These are phyloP conservation scores for Volucella zonaria DNA, from an alignment of 2,888 invertebrate genomes.

Conservation along the genomic window DNA sequence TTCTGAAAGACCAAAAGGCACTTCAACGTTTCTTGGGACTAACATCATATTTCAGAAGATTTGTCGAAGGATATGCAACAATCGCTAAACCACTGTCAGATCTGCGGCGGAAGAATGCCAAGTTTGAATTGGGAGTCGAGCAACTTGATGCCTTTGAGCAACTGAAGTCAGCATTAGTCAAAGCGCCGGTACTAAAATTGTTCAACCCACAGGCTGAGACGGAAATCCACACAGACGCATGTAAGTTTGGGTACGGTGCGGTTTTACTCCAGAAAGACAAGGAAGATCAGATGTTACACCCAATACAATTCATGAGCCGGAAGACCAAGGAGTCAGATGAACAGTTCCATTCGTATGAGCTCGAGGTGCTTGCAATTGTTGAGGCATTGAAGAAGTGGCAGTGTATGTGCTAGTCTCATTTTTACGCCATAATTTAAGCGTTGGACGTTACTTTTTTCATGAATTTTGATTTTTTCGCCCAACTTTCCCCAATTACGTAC, in stretches of 20 bases:
- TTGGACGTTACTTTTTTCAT: too few relatives aligned
- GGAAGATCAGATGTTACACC: too few relatives aligned
- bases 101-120: conserved; percentile 43
- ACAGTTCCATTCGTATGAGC: too few relatives aligned
- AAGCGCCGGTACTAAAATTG: conserved; percentile 57
- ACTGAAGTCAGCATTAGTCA: conserved; percentile 49
- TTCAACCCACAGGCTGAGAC: conserved; percentile 59
- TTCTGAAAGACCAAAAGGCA: conserved; percentile 8
- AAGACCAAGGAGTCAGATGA: too few relatives aligned
- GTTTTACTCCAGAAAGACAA: conserved; percentile 55
- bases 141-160: conserved; percentile 40
- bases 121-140: conserved; percentile 48
- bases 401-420: too few relatives aligned
- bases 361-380: too few relatives aligned
- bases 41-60: conserved; percentile 32
- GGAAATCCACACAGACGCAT: conserved; percentile 72
- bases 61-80: conserved; percentile 39
- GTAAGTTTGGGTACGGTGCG: conserved; percentile 66
- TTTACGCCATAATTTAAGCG: too few relatives aligned
- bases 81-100: conserved; percentile 71
- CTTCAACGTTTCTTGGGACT: conserved; percentile 25
- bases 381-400: too few relatives aligned
- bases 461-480: too few relatives aligned
- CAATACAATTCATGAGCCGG: too few relatives aligned
- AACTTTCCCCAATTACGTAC: too few relatives aligned